phyloP scores from a whole-genome alignment of 2,888 invertebrate genomes.

The Margaritifera margaritifera region DNA sequence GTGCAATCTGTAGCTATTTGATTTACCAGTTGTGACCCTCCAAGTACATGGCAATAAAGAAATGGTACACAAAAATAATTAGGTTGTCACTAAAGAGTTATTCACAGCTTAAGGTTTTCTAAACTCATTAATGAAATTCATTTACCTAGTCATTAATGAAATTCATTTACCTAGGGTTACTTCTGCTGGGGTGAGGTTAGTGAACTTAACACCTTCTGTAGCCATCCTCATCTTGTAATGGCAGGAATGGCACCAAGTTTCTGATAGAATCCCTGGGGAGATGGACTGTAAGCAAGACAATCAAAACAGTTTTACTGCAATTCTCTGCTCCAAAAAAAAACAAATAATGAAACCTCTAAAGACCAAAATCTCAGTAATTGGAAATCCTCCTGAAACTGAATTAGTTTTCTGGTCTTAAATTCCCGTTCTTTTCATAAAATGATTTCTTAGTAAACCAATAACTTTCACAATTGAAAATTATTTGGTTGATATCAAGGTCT shows the following conservation, averaged over 20 bases:
- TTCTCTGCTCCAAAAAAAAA: not conserved
- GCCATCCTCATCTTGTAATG: slow-evolving; percentile 70
- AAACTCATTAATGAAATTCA: not conserved
- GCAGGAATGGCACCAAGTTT: slow-evolving; percentile 71
- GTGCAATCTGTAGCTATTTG: no score
- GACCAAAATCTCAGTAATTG: not conserved
- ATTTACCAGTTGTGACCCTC: no score
- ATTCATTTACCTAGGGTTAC: slow-evolving; percentile 41
- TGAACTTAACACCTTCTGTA: slow-evolving; percentile 61
- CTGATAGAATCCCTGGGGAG: slow-evolving; percentile 64
- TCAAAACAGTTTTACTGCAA: not conserved
- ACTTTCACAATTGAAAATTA: no score
- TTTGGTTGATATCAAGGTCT: no score
- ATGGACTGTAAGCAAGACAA: slow-evolving; percentile 63
- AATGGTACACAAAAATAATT: no score
- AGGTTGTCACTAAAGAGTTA: no score
- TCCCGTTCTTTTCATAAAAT: no score
- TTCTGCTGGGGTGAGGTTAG: slow-evolving; percentile 47
- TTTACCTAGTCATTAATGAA: not conserved
- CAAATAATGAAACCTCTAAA: not conserved
- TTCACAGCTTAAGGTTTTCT: not conserved
- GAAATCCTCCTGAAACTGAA: no score
- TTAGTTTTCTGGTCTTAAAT: no score
- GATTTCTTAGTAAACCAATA: no score
- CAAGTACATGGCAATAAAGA: no score